Conservation (phyloP, 2,797 vertebrate genomes). For the Acanthurus lineatus region DNA sequence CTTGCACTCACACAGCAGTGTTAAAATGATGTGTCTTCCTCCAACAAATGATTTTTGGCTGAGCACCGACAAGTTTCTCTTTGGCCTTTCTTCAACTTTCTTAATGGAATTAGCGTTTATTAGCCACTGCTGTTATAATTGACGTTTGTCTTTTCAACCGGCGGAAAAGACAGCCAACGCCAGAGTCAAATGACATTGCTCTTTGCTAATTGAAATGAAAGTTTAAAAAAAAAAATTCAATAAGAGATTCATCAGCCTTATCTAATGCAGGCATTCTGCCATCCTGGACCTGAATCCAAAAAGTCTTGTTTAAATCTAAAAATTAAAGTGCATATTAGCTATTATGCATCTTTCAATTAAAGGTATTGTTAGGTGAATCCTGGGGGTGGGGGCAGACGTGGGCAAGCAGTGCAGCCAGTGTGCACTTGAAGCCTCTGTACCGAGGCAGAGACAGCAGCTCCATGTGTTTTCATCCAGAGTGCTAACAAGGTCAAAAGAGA, state of each 20-base stretch:
- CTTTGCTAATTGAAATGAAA: slow-evolving; percentile 14
- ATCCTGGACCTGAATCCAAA: slow-evolving; percentile 14
- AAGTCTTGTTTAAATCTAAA: slow-evolving; percentile 1
- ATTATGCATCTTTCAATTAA: slow-evolving; percentile 13
- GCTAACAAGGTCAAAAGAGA: slow-evolving; percentile 53
- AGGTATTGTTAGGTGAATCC: background rate
- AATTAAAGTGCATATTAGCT: slow-evolving; percentile 8
- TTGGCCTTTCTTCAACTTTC: slow-evolving; percentile 16
- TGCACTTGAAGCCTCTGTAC: background rate
- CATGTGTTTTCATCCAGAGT: slow-evolving; percentile 6
- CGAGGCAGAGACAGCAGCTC: slow-evolving; percentile 4
- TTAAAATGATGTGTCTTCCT: background rate
- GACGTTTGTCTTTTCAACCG: slow-evolving; percentile 25
- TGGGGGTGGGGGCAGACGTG: background rate
- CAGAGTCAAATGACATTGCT: background rate
- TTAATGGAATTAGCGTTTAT: slow-evolving; percentile 31
- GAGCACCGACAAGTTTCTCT: background rate
- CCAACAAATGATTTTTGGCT: background rate
- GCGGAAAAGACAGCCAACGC: slow-evolving; percentile 4
- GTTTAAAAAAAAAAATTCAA: background rate
- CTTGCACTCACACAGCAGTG: background rate
- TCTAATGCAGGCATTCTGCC: background rate
- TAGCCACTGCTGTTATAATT: slow-evolving; percentile 13
- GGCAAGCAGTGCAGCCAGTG: background rate
- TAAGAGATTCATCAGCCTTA: background rate